Conservation (phyloP, 2,797 vertebrate genomes). For the Tadarida brasiliensis region DNA sequence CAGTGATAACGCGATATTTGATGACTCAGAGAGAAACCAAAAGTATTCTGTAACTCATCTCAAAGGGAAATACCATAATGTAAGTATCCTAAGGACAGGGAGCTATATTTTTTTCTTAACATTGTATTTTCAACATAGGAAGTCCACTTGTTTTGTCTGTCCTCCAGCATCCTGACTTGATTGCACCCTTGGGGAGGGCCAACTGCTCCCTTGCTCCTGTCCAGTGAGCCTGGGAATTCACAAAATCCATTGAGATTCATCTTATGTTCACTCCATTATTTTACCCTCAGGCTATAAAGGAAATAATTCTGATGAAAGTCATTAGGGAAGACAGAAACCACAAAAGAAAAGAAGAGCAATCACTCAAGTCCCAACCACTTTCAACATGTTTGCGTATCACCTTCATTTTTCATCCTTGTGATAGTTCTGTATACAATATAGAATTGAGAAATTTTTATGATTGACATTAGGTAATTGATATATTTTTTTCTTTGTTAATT, state of each 20-base stretch:
- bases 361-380: neutral
- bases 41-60: neutral
- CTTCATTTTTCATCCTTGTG: neutral
- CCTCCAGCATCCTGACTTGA: neutral
- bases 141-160: neutral
- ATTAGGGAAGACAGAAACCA: neutral
- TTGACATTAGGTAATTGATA: neutral
- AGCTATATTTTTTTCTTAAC: neutral
- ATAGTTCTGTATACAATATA: neutral
- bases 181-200: neutral
- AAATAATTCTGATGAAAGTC: too few relatives aligned
- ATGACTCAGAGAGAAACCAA: neutral
- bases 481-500: too few relatives aligned
- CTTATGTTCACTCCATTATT: neutral
- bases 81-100: neutral
- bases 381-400: neutral
- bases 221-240: neutral
- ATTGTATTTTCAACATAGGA: neutral
- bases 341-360: neutral
- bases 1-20: too few relatives aligned
- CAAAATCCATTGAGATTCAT: neutral
- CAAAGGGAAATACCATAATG: neutral
- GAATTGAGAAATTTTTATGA: neutral
- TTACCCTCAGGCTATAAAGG: neutral
- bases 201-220: neutral